phyloP scores from a whole-genome alignment of 2,797 vertebrate species.

The Cynodonichthys magdalenae region DNA sequence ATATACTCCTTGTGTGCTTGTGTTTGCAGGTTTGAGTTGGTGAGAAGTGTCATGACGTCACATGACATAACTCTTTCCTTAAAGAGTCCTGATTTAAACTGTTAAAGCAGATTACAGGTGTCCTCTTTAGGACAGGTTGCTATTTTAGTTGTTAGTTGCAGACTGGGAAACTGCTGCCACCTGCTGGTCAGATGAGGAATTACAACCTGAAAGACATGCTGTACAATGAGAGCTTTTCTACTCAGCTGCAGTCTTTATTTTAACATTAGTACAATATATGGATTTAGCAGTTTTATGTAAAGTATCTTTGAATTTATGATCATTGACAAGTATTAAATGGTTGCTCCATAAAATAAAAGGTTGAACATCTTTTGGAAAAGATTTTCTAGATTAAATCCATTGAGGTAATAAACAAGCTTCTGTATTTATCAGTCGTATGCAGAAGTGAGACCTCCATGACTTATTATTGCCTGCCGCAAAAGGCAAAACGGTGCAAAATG shows the following conservation, averaged over 20 bases:
- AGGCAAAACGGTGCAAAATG: too few relatives aligned
- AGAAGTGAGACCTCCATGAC: background rate
- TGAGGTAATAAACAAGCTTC: too few relatives aligned
- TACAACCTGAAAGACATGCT: background rate
- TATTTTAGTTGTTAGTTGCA: background rate
- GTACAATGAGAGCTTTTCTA: background rate
- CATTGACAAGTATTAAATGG: background rate
- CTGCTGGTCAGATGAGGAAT: constrained; percentile 42
- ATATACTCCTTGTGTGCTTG: background rate
- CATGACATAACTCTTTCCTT: constrained; percentile 16
- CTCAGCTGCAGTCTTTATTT: background rate
- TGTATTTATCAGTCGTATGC: background rate
- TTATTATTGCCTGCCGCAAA: too few relatives aligned
- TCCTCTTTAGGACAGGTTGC: constrained; percentile 13
- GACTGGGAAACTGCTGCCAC: constrained; percentile 53
- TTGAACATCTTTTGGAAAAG: background rate
- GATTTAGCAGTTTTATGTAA: background rate
- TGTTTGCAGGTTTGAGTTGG: background rate
- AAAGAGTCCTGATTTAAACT: constrained; percentile 24
- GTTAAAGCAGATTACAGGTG: constrained; percentile 54
- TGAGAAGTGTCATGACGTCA: background rate
- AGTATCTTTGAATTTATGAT: background rate
- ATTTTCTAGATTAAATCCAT: background rate
- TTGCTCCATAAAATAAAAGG: background rate
- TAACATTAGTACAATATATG: background rate